phyloP scores from a whole-genome alignment of 2,797 vertebrate genomes.

The Podarcis siculus region DNA sequence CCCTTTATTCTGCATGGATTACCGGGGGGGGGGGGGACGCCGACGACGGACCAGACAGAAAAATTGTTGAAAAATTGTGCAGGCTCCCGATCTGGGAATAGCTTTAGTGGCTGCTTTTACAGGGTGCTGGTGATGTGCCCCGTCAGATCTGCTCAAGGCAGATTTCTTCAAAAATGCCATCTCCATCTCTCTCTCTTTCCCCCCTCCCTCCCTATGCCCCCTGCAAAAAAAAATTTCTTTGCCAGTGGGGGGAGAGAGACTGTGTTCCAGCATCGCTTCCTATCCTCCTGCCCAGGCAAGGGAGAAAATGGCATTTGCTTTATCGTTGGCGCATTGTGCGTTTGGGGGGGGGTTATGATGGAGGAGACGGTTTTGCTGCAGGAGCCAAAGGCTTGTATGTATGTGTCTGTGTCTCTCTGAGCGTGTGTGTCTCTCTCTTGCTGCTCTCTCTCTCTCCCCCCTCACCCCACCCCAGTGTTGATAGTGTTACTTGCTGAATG shows the following conservation, averaged over 20 bases:
- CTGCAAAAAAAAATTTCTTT: not conserved
- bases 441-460: not conserved
- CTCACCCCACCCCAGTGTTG: not conserved
- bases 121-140: not conserved
- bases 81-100: slow-evolving; percentile 1
- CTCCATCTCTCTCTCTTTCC: not conserved
- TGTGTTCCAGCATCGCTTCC: not conserved
- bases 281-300: slow-evolving; percentile 16
- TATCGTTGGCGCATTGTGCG: slow-evolving; percentile 40
- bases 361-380: slow-evolving; percentile 44
- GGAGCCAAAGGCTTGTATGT: slow-evolving; percentile 36
- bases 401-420: not conserved
- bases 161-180: not conserved
- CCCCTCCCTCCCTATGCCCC: too few relatives aligned
- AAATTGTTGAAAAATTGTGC: not conserved
- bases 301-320: slow-evolving; percentile 35
- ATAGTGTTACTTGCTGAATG: slow-evolving; percentile 23
- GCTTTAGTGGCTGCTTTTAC: not conserved
- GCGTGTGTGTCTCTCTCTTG: not conserved
- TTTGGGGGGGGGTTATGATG: slow-evolving; percentile 28
- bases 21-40: too few relatives aligned
- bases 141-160: not conserved
- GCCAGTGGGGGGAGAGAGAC: not conserved
- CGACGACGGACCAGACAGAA: not conserved
- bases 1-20: slow-evolving; percentile 5